Base-by-base conservation (phyloP, 2,113 vertebrate species). In the Perca schrenkii region DNA sequence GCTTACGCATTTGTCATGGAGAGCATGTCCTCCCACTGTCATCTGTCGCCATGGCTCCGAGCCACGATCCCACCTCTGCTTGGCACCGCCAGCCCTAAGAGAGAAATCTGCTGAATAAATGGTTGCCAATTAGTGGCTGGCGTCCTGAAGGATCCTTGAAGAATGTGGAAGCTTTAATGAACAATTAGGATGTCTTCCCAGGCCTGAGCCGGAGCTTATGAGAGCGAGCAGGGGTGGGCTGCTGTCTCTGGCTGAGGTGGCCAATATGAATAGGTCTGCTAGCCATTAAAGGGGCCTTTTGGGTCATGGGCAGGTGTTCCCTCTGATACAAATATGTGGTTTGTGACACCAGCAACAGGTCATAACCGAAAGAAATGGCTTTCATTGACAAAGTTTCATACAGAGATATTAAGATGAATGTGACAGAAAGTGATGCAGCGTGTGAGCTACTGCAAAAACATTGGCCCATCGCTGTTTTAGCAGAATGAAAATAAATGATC, bases 21-120 rank as follows among this genome's bases (percentile, higher is more conserved):
- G 79, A 84, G 68, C 83, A 58, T 78, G 78, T 93, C 89, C 91
- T 91, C 91, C 92, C 92, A 90, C 91, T 84, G 82, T 93, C 90
- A 90, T 86, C 92, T 89, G 91, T 94, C 87, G 49, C 90, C 92
- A 90, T 93, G 90, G 90, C 90, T 80, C 72, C 84, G 15, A 85
- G 87, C 84, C 56, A 11, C 52, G 4, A 79, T 54, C 88, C 82
- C 83, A 80, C 88, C 85, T 85, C 87, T 82, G 84, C 88, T 74
- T 57, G 0, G 58, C 75, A 66, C 49, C 50, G 50, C 54, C 61
- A 19, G 81, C 78, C 83, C 87, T 88, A 62, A 2, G 67, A 66
- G 77, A 90, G 53, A 91, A 84, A 90, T 89, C 84, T 84, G 88
- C 83, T 83, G 90, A 92, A 88, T 93, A 81, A 92, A 90, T 84